Evolutionary conservation across 2,888 invertebrate genomes (phyloP).

Genomic region (Gymnosoma rotundatum): DNA sequence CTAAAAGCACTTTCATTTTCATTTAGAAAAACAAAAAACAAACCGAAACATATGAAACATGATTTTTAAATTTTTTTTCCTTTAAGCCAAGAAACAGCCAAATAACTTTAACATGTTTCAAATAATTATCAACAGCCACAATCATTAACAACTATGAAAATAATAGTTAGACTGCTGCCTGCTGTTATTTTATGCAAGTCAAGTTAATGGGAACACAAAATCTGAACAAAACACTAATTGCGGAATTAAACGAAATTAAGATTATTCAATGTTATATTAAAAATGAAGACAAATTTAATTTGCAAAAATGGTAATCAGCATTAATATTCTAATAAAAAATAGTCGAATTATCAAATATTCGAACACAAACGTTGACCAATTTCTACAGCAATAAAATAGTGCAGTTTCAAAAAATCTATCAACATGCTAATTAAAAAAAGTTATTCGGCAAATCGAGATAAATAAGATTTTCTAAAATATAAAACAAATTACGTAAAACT

Average conservation of each 20-base stretch:
- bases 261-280: slow-evolving; percentile 6
- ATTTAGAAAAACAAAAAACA: slow-evolving; percentile 61
- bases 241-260: background rate
- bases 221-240: background rate
- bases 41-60: background rate
- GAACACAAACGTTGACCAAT: too few relatives aligned
- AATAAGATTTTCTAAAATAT: too few relatives aligned
- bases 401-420: too few relatives aligned
- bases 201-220: background rate
- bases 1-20: slow-evolving; percentile 71
- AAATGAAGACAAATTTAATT: background rate
- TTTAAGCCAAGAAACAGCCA: slow-evolving; percentile 50
- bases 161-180: slow-evolving; percentile 17
- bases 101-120: slow-evolving; percentile 47
- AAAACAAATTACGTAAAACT: too few relatives aligned
- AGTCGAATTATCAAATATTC: too few relatives aligned
- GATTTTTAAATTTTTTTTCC: slow-evolving; percentile 18
- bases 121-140: slow-evolving; percentile 53
- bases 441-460: too few relatives aligned
- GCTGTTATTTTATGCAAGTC: slow-evolving; percentile 3
- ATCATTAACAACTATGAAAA: slow-evolving; percentile 57
- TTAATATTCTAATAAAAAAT: too few relatives aligned
- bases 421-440: too few relatives aligned
- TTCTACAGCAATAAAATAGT: too few relatives aligned
- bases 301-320: too few relatives aligned